Percentiles rank a stretch among this genome's conserved stretches.
Conservation (phyloP, 1,140 invertebrate genomes). For the Nomia melanderi region DNA sequence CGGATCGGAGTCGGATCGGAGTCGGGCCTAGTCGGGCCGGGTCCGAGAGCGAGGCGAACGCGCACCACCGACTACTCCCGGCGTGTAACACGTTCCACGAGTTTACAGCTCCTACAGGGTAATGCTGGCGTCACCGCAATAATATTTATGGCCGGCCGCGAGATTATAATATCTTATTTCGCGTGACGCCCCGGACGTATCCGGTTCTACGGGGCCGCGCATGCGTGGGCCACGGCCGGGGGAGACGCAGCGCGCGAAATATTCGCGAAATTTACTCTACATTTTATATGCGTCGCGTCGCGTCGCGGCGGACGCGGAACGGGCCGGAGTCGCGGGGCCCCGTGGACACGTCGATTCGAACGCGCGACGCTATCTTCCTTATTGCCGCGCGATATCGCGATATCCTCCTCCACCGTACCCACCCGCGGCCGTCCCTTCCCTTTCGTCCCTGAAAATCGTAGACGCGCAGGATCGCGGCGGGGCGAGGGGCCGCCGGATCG, state of each 20-base stretch:
- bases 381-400: conserved; percentile 15
- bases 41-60: conserved; percentile 21
- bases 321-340: not conserved
- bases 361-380: conserved; percentile 25
- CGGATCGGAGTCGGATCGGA: too few relatives aligned
- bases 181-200: conserved; percentile 66
- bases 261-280: conserved; percentile 61
- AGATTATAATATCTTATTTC: conserved; percentile 76
- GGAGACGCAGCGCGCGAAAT: conserved; percentile 23
- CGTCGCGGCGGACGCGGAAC: not conserved
- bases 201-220: conserved; percentile 62
- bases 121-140: conserved; percentile 70
- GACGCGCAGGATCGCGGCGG: conserved; percentile 1
- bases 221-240: conserved; percentile 51
- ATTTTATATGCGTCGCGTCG: conserved; percentile 55
- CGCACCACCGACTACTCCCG: conserved; percentile 27
- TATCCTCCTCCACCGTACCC: too few relatives aligned
- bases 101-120: conserved; percentile 68
- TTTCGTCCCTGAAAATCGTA: too few relatives aligned
- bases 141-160: conserved; percentile 70
- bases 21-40: not conserved
- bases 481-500: not conserved
- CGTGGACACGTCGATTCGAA: conserved; percentile 1
- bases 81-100: conserved; percentile 70
- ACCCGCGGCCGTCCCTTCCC: too few relatives aligned